Evolutionary conservation across 2,888 invertebrate genomes (phyloP).

Genomic region (Tachina lurida): DNA sequence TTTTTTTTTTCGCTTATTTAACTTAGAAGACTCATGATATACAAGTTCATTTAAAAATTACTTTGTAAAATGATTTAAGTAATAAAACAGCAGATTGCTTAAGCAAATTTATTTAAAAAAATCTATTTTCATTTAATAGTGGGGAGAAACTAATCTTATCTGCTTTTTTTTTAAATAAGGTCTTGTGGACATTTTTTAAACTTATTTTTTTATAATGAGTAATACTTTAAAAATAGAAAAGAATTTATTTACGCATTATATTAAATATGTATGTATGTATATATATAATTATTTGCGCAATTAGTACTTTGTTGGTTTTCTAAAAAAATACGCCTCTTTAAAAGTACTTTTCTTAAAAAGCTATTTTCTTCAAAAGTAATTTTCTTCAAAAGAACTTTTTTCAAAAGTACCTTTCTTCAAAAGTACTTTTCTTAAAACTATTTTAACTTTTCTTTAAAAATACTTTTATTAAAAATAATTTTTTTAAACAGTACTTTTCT

Average conservation of each 20-base stretch:
- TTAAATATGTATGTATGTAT: no score
- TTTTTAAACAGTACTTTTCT: no score
- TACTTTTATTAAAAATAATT: no score
- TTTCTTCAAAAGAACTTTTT: no score
- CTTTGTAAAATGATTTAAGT: slow-evolving; percentile 41
- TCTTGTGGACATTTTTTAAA: not conserved
- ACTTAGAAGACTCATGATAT: slow-evolving; percentile 4
- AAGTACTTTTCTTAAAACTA: no score
- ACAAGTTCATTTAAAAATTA: slow-evolving; percentile 44
- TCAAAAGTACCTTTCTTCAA: no score
- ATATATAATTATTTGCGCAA: no score
- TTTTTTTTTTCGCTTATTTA: slow-evolving; percentile 7
- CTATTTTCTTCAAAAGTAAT: not conserved
- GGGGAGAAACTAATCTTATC: slow-evolving; percentile 19
- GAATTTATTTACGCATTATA: not conserved
- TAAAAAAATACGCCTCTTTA: no score
- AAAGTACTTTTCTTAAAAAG: not conserved
- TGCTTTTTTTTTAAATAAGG: not conserved
- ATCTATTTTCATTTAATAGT: not conserved
- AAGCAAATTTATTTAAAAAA: slow-evolving; percentile 16
- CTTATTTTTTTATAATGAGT: not conserved
- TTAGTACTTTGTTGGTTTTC: no score
- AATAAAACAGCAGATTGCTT: slow-evolving; percentile 29
- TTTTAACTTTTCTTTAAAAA: no score
- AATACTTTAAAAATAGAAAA: not conserved